These are phyloP conservation scores for Scolopax rusticola DNA, from an alignment of 2,797 vertebrate species.

Conservation along the genomic window DNA sequence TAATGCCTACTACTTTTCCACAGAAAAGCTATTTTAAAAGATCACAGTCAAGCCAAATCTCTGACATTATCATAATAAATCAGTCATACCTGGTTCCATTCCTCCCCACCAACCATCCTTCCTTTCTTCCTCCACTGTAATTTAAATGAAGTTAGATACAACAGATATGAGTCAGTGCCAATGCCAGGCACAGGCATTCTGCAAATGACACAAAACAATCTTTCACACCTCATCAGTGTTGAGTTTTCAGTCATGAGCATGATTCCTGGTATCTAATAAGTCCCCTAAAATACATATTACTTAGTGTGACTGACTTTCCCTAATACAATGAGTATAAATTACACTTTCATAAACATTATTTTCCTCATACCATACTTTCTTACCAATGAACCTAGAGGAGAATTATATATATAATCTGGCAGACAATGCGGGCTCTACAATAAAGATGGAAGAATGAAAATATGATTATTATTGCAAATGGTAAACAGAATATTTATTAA, in stretches of 20 bases:
- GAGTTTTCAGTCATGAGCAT: background rate
- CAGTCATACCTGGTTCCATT: background rate
- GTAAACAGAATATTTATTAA: constrained; percentile 39
- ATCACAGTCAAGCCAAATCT: background rate
- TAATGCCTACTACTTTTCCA: background rate
- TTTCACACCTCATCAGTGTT: background rate
- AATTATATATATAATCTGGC: background rate
- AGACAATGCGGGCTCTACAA: background rate
- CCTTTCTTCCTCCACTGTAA: background rate
- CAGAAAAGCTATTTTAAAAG: background rate
- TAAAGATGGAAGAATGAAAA: constrained; percentile 47
- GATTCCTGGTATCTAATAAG: background rate
- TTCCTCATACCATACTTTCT: background rate
- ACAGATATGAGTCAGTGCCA: background rate
- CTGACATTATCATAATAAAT: background rate
- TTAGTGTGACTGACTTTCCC: background rate
- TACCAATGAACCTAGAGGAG: background rate
- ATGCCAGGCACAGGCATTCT: background rate
- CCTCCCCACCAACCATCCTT: background rate
- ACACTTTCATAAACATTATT: constrained; percentile 19
- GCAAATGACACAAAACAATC: background rate
- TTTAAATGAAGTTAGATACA: background rate
- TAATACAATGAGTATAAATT: constrained; percentile 1
- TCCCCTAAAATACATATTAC: background rate
- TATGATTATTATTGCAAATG: constrained; percentile 19